These are phyloP conservation scores for Samia ricini DNA, from an alignment of 1,140 invertebrate genomes.

Conservation along the genomic window DNA sequence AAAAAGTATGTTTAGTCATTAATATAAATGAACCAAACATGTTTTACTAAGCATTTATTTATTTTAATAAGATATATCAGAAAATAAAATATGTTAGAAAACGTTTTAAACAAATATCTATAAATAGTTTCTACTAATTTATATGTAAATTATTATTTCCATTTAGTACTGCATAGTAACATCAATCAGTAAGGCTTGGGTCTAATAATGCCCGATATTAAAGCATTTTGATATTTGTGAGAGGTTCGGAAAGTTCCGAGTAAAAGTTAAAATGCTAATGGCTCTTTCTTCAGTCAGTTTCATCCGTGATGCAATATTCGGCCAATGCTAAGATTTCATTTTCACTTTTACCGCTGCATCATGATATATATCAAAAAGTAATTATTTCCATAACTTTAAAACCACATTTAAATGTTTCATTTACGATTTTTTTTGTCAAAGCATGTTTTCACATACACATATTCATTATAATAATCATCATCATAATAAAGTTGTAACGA, in stretches of 20 bases:
- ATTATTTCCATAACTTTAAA: too few relatives aligned
- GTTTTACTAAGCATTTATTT: background rate
- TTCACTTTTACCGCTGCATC: slow-evolving; percentile 34
- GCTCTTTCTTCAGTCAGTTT: slow-evolving; percentile 34
- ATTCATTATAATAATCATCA: too few relatives aligned
- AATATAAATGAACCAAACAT: too few relatives aligned
- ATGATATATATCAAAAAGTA: too few relatives aligned
- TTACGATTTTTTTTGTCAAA: too few relatives aligned
- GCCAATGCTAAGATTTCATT: slow-evolving; percentile 44
- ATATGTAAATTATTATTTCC: background rate
- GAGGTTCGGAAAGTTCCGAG: slow-evolving; percentile 34
- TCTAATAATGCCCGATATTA: background rate
- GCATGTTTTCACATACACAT: too few relatives aligned
- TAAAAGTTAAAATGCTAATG: slow-evolving; percentile 53
- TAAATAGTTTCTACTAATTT: background rate
- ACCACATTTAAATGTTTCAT: too few relatives aligned
- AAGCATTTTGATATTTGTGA: background rate
- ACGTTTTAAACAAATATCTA: background rate
- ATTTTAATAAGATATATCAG: too few relatives aligned
- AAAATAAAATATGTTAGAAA: background rate
- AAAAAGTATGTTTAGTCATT: too few relatives aligned
- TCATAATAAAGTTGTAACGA: too few relatives aligned
- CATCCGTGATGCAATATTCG: slow-evolving; percentile 47
- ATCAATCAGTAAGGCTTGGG: background rate
- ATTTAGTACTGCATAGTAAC: background rate